phyloP scores from a whole-genome alignment of 1,140 invertebrate species.

The Pogonognathellus flavescens region DNA sequence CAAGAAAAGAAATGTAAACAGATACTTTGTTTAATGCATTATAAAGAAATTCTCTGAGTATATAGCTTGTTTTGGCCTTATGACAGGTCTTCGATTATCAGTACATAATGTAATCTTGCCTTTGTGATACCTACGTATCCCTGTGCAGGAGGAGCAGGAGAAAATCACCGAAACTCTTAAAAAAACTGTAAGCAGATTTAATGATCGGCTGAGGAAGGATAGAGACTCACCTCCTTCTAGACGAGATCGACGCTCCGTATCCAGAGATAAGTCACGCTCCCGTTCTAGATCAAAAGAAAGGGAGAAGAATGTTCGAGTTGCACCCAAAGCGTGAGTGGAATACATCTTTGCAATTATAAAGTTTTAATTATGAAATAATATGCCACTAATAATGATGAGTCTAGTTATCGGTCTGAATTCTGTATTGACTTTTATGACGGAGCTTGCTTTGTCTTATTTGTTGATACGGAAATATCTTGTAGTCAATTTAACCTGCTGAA shows the following conservation, averaged over 20 bases:
- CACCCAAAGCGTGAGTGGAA: neutral
- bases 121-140: constrained; percentile 30
- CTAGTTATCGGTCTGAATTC: constrained; percentile 54
- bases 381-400: constrained; percentile 30
- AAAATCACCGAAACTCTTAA: constrained; percentile 76
- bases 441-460: neutral
- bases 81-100: constrained; percentile 40
- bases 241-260: constrained; percentile 58
- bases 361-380: neutral
- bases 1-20: constrained; percentile 81
- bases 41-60: neutral
- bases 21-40: neutral
- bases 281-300: constrained; percentile 27
- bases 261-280: constrained; percentile 40
- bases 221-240: constrained; percentile 62
- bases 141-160: constrained; percentile 77
- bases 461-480: constrained; percentile 26
- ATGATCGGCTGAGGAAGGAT: constrained; percentile 60
- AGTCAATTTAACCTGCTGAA: constrained; percentile 50
- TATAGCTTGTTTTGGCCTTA: constrained; percentile 31
- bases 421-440: neutral
- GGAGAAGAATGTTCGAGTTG: neutral
- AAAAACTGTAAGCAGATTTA: constrained; percentile 68
- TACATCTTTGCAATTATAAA: neutral
- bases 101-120: constrained; percentile 37